Evolutionary conservation across 2,888 invertebrate genomes (phyloP), one percentile per base, ranked within the genome.

Genomic region (Nysson spinosus): DNA sequence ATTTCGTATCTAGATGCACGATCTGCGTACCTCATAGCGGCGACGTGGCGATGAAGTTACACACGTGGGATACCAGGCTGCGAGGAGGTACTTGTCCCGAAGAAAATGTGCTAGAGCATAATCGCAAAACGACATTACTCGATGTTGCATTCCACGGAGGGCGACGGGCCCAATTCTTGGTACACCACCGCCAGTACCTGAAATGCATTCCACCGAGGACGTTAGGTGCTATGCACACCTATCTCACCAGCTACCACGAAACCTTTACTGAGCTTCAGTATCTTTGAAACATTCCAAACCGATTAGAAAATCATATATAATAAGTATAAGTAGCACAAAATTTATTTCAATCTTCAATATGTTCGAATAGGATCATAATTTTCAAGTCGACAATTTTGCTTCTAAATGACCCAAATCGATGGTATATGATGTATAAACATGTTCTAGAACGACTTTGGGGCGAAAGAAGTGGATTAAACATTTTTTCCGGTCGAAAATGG

Each of bases 111-210:
- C 60, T 55, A 68, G 67, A 65, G 50, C 60, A 65, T 68, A 68
- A 68, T 68, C 67, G 67, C 51, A 50, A 68, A 68, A 68, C 50
- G 67, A 60, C 67, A 65, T 68, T 68, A 68, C 30, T 54, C 44
- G 60, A 55, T 50, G 66, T 65, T 42, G 66, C 67, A 68, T 68
- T 65, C 67, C 67, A 51, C 44, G 51, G 60, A 68, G 67, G 67
- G 67, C 67, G 67, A 68, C 67, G 75, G 72, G 69, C 69, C 74
- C 72, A 73, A 77, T 80, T 80, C 79, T 77, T 71, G 80, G 72
- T 75, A 78, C 70, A 77, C 56, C 69, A 74, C 49, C 49, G 74
- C 72, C 63, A 64, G 73, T 71, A 54, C 67, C 62, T 72, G 69
- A 70, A 70, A 70, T 51, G 69, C 70, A 70, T 70, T 70, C 70